Conservation (phyloP, 2,888 invertebrate species). For the Rhagium mordax region DNA sequence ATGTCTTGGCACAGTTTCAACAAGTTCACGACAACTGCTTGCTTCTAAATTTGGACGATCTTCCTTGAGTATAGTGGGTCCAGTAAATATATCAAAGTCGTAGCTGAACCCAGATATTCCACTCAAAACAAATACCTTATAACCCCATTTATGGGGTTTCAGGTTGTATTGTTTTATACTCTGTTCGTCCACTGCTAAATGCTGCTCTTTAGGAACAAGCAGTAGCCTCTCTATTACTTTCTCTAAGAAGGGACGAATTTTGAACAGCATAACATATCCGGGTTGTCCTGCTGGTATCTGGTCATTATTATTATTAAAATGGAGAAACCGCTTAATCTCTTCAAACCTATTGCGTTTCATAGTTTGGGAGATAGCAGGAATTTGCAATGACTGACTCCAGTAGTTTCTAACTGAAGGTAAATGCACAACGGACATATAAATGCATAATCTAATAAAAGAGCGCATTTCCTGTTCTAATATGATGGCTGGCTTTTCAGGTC, state of each 20-base stretch:
- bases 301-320: constrained; percentile 57
- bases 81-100: constrained; percentile 50
- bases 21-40: not conserved
- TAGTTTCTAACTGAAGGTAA: constrained; percentile 38
- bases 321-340: constrained; percentile 54
- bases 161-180: constrained; percentile 58
- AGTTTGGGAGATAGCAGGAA: not conserved
- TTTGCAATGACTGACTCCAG: constrained; percentile 8
- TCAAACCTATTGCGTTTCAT: constrained; percentile 32
- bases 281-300: constrained; percentile 30
- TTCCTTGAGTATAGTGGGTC: constrained; percentile 11
- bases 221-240: constrained; percentile 57
- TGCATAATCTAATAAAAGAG: constrained; percentile 24
- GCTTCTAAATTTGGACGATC: not conserved
- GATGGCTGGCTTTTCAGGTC: not conserved
- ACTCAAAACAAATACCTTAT: too few species aligned
- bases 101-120: too few species aligned
- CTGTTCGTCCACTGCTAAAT: constrained; percentile 58
- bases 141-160: constrained; percentile 61
- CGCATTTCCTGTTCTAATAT: not conserved
- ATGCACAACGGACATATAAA: constrained; percentile 28
- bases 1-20: not conserved
- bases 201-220: constrained; percentile 56
- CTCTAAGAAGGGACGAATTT: constrained; percentile 47
- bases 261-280: constrained; percentile 44